These are phyloP conservation scores for Drosophila gunungcola DNA, from an alignment of 1,140 invertebrate species.

Conservation along the genomic window DNA sequence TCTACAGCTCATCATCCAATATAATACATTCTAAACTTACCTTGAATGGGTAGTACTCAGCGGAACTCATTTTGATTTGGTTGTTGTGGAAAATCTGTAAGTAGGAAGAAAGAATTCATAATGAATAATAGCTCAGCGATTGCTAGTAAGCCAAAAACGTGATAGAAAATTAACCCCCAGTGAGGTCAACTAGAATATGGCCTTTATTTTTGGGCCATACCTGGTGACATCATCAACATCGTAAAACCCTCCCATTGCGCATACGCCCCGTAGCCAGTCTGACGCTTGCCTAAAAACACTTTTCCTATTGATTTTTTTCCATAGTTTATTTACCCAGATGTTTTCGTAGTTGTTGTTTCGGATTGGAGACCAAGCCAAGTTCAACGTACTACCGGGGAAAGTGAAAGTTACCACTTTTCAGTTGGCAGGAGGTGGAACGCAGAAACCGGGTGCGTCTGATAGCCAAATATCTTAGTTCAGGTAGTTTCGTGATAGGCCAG, in stretches of 20 bases:
- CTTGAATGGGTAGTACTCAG: slow-evolving; percentile 85
- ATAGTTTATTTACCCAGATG: slow-evolving; percentile 42
- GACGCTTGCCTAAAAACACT: slow-evolving; percentile 42
- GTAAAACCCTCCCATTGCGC: slow-evolving; percentile 46
- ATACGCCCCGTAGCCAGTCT: slow-evolving; percentile 57
- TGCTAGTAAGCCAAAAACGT: slow-evolving; percentile 16
- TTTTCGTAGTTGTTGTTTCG: slow-evolving; percentile 24
- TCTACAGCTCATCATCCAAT: background rate
- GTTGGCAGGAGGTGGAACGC: background rate
- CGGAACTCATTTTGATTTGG: slow-evolving; percentile 79
- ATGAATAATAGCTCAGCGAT: slow-evolving; percentile 40
- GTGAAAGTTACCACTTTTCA: slow-evolving; percentile 62
- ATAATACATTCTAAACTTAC: slow-evolving; percentile 53
- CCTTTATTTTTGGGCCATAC: slow-evolving; percentile 18
- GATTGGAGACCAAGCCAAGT: slow-evolving; percentile 15
- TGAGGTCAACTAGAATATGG: slow-evolving; percentile 37
- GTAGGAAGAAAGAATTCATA: slow-evolving; percentile 38
- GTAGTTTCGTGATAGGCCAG: slow-evolving; percentile 32
- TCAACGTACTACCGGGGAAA: slow-evolving; percentile 54
- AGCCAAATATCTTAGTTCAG: slow-evolving; percentile 21
- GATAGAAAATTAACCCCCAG: slow-evolving; percentile 19
- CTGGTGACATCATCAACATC: slow-evolving; percentile 61
- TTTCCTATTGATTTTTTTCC: slow-evolving; percentile 47
- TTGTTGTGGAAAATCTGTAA: slow-evolving; percentile 64
- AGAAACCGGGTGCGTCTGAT: slow-evolving; percentile 31